A percentile compares a stretch with the other conserved stretches of the same genome.
These are phyloP conservation scores for Lamellibrachia luymesi DNA, from an alignment of 1,140 invertebrate genomes.

Conservation along the genomic window DNA sequence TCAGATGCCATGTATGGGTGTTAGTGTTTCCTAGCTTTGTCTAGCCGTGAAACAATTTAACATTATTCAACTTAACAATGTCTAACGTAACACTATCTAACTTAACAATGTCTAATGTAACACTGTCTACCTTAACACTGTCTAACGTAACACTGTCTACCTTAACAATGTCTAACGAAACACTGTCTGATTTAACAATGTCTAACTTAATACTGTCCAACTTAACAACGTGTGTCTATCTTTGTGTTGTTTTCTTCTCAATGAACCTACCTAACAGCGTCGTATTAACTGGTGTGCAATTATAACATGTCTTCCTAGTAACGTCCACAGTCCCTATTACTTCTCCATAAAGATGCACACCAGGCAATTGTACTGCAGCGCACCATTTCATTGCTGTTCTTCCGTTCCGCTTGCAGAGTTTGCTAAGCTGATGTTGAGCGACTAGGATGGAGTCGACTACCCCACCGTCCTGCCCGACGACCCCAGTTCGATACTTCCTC, in stretches of 20 bases:
- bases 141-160: too few species aligned
- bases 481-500: neutral
- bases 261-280: neutral
- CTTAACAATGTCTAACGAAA: too few species aligned
- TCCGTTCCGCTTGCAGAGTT: slow-evolving; percentile 9
- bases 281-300: neutral
- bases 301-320: neutral
- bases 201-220: neutral
- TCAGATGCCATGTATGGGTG: too few species aligned
- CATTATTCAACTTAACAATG: too few species aligned
- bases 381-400: neutral
- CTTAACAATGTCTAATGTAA: too few species aligned
- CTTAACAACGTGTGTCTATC: neutral
- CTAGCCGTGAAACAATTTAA: too few species aligned
- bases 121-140: too few species aligned
- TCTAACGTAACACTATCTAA: too few species aligned
- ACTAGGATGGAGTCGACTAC: neutral
- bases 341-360: neutral
- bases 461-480: neutral
- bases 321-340: neutral
- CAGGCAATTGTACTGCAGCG: neutral
- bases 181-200: too few species aligned
- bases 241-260: neutral
- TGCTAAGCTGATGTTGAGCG: slow-evolving; percentile 20
- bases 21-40: too few species aligned